phyloP scores from a whole-genome alignment of 2,797 vertebrate genomes.

The Centropyge bicolor region DNA sequence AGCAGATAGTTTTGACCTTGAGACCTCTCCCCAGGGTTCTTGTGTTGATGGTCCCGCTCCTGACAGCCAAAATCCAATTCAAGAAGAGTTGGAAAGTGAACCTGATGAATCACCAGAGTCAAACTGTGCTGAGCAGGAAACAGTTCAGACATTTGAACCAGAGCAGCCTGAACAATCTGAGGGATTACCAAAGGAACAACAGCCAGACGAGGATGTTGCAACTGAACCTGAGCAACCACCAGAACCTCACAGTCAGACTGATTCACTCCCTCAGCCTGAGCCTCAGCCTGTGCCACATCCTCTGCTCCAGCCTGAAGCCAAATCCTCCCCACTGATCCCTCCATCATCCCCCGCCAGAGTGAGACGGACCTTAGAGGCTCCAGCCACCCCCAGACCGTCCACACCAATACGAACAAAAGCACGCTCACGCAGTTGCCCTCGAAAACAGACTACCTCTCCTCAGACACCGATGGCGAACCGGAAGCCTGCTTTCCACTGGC shows the following conservation, averaged over 20 bases:
- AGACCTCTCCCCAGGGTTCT: constrained; percentile 68
- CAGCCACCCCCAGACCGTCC: constrained; percentile 53
- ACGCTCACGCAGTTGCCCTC: constrained; percentile 80
- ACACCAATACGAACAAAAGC: constrained; percentile 71
- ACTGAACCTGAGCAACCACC: constrained; percentile 40
- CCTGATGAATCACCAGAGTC: constrained; percentile 26
- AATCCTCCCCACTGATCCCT: constrained; percentile 57
- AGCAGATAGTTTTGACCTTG: constrained; percentile 85
- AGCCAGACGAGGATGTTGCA: constrained; percentile 11
- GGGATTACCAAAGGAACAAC: constrained; percentile 41
- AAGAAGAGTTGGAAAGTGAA: constrained; percentile 63
- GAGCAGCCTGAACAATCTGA: constrained; percentile 45
- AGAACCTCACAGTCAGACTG: constrained; percentile 37
- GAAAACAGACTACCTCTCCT: constrained; percentile 66
- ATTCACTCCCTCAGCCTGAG: constrained; percentile 35
- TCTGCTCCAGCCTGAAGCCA: constrained; percentile 41
- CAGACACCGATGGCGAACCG: constrained; percentile 74
- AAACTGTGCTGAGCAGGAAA: constrained; percentile 51
- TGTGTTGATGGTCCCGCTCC: constrained; percentile 75
- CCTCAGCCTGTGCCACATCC: constrained; percentile 24
- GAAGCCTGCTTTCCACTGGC: constrained; percentile 77
- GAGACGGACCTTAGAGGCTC: constrained; percentile 75
- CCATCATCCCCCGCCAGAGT: constrained; percentile 76
- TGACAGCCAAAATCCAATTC: constrained; percentile 71
- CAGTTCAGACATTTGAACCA: constrained; percentile 33